A percentile compares a stretch with the other conserved stretches of the same genome.
Evolutionary conservation across 2,888 invertebrate genomes (phyloP).

Genomic region (Parnassius smintheus): DNA sequence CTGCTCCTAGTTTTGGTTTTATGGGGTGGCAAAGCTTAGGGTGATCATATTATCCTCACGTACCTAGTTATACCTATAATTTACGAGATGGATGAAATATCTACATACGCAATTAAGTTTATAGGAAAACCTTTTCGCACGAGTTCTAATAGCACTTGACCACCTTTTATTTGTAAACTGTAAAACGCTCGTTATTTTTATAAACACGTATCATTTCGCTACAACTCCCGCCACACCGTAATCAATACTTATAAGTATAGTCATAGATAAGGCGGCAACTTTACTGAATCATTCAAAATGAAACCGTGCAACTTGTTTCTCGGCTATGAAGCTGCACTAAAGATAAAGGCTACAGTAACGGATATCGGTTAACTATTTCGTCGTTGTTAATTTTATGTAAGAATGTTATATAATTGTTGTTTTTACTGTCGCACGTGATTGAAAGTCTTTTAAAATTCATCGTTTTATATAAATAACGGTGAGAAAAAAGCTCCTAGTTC

Average conservation of each 20-base stretch:
- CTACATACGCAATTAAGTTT: no score
- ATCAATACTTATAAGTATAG: conserved; percentile 47
- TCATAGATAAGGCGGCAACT: conserved; percentile 25
- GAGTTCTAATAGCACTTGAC: no score
- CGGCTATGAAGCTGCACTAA: conserved; percentile 3
- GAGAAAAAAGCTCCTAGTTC: no score
- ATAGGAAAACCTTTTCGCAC: no score
- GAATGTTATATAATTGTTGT: conserved; percentile 12
- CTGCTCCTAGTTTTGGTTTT: no score
- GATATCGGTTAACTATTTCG: not conserved
- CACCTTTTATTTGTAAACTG: no score
- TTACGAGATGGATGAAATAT: no score
- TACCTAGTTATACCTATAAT: no score
- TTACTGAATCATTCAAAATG: conserved; percentile 28
- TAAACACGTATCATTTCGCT: conserved; percentile 30
- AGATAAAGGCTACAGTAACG: not conserved
- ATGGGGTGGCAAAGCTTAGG: no score
- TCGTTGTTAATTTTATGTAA: conserved; percentile 11
- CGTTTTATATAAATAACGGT: no score
- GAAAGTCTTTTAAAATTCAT: not conserved
- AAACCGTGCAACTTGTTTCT: conserved; percentile 21
- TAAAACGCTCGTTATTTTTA: no score
- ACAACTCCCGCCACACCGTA: conserved; percentile 34
- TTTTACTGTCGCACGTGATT: conserved; percentile 11
- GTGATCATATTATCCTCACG: no score